phyloP scores from a whole-genome alignment of 2,888 invertebrate genomes.

The Oeneis ivallda region DNA sequence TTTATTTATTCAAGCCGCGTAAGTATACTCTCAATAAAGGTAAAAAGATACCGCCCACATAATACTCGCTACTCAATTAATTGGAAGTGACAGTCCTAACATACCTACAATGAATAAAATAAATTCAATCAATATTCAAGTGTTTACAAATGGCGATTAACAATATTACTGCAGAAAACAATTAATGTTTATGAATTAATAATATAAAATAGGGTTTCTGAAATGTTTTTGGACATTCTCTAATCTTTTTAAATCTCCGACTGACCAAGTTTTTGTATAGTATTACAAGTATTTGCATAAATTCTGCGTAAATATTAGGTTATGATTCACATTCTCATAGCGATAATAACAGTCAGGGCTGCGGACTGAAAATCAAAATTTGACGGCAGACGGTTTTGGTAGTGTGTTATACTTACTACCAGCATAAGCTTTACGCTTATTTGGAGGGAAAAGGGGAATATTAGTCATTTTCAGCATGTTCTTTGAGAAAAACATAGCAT shows the following conservation, averaged over 20 bases:
- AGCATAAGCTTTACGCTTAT: background rate
- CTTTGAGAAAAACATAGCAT: background rate
- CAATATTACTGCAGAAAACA: too few species aligned
- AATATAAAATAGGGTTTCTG: background rate
- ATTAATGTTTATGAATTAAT: too few species aligned
- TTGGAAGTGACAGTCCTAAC: background rate
- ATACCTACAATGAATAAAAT: background rate
- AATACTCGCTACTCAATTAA: slow-evolving; percentile 9
- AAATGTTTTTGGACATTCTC: too few species aligned
- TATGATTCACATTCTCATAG: too few species aligned
- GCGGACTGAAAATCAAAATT: too few species aligned
- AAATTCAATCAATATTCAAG: background rate
- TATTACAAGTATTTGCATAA: too few species aligned
- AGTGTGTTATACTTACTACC: background rate
- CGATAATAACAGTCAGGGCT: too few species aligned
- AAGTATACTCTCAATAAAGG: background rate
- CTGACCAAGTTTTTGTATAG: too few species aligned
- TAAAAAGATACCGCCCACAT: slow-evolving; percentile 1
- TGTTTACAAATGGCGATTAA: background rate
- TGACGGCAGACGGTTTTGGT: too few species aligned
- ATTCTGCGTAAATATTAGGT: too few species aligned
- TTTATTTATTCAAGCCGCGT: slow-evolving; percentile 19
- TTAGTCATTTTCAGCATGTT: background rate
- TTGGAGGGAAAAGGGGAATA: too few species aligned
- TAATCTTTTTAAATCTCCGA: too few species aligned